These are phyloP conservation scores for Heliothis virescens DNA, from an alignment of 1,140 invertebrate species.

Conservation along the genomic window DNA sequence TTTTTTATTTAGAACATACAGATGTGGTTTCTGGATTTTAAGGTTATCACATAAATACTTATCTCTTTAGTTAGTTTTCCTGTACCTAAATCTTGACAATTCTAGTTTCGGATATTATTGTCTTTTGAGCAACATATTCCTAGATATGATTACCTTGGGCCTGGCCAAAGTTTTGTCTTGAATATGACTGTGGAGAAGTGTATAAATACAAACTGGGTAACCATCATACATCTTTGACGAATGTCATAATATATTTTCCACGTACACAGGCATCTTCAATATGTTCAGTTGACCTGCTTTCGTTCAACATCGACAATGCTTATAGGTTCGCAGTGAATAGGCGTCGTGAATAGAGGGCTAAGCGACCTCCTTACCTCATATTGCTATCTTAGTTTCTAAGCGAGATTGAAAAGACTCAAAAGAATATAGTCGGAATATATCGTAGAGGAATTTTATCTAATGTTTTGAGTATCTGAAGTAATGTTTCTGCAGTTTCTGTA, in stretches of 20 bases:
- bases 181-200: too few relatives aligned
- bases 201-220: neutral
- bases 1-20: too few relatives aligned
- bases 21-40: too few relatives aligned
- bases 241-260: neutral
- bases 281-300: constrained; percentile 30
- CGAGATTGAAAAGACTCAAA: constrained; percentile 20
- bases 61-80: too few relatives aligned
- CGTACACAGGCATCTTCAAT: constrained; percentile 34
- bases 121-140: too few relatives aligned
- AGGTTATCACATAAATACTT: too few relatives aligned
- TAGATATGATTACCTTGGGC: too few relatives aligned
- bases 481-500: too few relatives aligned
- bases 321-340: constrained; percentile 25
- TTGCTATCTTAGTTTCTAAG: constrained; percentile 14
- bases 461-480: neutral
- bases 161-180: too few relatives aligned
- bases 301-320: constrained; percentile 30
- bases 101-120: too few relatives aligned
- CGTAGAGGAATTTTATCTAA: neutral
- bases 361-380: constrained; percentile 29
- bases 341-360: constrained; percentile 28
- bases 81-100: too few relatives aligned
- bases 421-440: constrained; percentile 19
- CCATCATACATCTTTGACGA: neutral